Conservation (phyloP, 1,140 invertebrate genomes). For the Spodoptera frugiperda region DNA sequence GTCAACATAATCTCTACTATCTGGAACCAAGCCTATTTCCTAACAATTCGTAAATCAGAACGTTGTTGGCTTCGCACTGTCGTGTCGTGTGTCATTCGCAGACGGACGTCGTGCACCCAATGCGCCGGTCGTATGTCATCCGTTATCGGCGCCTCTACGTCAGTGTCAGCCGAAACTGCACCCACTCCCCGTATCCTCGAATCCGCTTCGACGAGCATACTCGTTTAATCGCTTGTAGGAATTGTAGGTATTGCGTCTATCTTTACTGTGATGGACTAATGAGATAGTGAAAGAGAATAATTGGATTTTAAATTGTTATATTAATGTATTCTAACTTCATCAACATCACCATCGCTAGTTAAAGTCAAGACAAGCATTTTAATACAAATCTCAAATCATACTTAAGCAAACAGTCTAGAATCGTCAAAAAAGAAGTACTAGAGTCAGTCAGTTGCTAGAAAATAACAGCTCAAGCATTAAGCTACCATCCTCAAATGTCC, state of each 20-base stretch:
- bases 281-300: too few relatives aligned
- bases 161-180: constrained; percentile 64
- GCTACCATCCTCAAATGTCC: too few relatives aligned
- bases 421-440: too few relatives aligned
- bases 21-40: neutral
- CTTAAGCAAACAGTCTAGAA: too few relatives aligned
- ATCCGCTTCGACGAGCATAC: neutral
- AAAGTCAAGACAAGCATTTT: too few relatives aligned
- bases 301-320: too few relatives aligned
- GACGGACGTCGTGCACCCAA: constrained; percentile 63
- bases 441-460: too few relatives aligned
- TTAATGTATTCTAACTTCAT: too few relatives aligned
- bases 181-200: constrained; percentile 16
- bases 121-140: constrained; percentile 71
- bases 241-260: neutral
- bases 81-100: constrained; percentile 68
- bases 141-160: constrained; percentile 74
- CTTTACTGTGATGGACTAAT: neutral
- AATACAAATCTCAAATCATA: too few relatives aligned
- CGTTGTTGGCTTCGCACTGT: constrained; percentile 12
- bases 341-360: too few relatives aligned
- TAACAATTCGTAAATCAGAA: constrained; percentile 40
- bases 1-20: too few relatives aligned
- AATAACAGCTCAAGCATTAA: too few relatives aligned
- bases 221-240: constrained; percentile 6